These are phyloP conservation scores for Notocelia uddmanniana DNA, from an alignment of 2,888 invertebrate species.

Conservation along the genomic window DNA sequence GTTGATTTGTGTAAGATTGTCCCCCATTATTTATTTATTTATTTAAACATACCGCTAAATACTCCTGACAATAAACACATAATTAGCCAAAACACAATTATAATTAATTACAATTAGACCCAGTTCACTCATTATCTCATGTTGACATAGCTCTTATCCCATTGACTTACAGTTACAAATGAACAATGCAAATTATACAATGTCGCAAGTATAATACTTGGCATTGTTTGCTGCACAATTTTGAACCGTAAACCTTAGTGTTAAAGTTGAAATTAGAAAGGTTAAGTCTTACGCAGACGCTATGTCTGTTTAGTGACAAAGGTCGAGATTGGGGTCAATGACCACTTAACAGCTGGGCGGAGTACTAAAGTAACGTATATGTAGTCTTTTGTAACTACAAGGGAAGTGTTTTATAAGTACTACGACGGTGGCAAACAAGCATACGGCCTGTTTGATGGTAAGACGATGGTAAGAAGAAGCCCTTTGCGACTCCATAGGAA, in stretches of 20 bases:
- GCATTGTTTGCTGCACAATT: neutral
- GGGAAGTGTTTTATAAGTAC: too few species aligned
- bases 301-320: slow-evolving; percentile 10
- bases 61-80: neutral
- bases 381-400: neutral
- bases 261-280: neutral
- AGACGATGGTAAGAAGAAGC: too few species aligned
- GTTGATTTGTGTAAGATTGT: too few species aligned
- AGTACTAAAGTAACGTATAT: too few species aligned
- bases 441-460: too few species aligned
- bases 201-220: neutral
- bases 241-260: neutral
- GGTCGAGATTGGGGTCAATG: slow-evolving; percentile 19
- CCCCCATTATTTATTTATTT: too few species aligned
- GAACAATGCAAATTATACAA: neutral
- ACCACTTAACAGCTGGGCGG: slow-evolving; percentile 12
- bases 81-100: neutral
- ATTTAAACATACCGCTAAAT: too few species aligned
- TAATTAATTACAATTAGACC: neutral
- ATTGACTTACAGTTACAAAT: neutral
- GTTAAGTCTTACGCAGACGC: slow-evolving; percentile 2
- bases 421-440: too few species aligned
- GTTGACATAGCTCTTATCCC: neutral
- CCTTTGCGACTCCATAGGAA: too few species aligned
- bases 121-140: neutral